These are phyloP conservation scores for Coptodon rendalli DNA, from an alignment of 2,113 vertebrate genomes.

Conservation along the genomic window DNA sequence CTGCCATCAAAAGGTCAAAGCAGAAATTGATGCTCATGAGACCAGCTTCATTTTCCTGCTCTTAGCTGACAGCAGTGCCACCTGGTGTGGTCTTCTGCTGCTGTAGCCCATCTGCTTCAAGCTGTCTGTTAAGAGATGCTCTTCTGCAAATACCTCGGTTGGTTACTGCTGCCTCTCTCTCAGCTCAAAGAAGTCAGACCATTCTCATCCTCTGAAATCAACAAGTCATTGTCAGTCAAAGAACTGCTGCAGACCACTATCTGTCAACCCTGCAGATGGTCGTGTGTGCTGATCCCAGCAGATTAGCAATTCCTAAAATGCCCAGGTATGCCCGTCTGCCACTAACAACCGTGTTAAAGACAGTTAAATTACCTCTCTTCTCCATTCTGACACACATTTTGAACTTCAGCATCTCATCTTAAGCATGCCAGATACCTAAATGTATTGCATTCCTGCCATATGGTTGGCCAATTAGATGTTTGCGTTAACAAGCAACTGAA, in stretches of 20 bases:
- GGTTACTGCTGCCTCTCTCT: neutral
- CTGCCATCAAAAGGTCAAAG: neutral
- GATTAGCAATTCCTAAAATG: neutral
- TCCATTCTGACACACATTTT: neutral
- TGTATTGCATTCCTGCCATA: neutral
- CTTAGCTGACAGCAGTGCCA: neutral
- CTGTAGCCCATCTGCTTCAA: neutral
- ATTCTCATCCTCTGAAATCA: neutral
- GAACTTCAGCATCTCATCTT: neutral
- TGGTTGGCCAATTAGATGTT: neutral
- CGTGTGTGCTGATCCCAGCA: neutral
- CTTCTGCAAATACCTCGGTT: neutral
- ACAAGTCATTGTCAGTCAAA: neutral
- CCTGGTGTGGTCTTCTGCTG: neutral
- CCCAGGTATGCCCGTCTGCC: neutral
- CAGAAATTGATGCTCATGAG: neutral
- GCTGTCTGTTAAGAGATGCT: neutral
- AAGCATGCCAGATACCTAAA: neutral
- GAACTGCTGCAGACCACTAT: neutral
- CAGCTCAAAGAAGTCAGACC: neutral
- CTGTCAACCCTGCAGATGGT: neutral
- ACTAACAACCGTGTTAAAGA: neutral
- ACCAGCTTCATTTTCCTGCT: neutral
- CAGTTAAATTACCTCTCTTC: neutral
- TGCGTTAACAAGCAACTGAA: neutral